Evolutionary conservation across 2,888 invertebrate genomes (phyloP).

Genomic region (Drosophila atripex): DNA sequence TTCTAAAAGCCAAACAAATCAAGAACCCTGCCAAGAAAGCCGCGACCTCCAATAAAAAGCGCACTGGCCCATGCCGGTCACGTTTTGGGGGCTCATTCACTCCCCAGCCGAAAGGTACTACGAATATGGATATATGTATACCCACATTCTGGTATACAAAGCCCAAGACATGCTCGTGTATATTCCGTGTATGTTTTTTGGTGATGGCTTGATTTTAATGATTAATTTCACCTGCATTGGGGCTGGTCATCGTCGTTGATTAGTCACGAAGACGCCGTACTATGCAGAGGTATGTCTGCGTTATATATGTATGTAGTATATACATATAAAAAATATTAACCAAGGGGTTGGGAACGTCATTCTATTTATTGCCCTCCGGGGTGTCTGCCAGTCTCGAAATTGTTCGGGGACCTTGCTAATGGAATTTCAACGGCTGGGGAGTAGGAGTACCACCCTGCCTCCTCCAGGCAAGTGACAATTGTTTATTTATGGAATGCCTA

Average conservation of each 20-base stretch:
- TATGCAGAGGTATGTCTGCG: not conserved
- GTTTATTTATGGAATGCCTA: slow-evolving; percentile 43
- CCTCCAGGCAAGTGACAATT: slow-evolving; percentile 24
- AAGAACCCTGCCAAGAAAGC: slow-evolving; percentile 19
- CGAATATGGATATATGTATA: not conserved
- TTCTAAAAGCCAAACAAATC: slow-evolving; percentile 12
- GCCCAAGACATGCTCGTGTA: not conserved
- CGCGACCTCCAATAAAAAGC: slow-evolving; percentile 10
- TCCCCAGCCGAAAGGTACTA: slow-evolving; percentile 12
- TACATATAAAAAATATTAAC: slow-evolving; percentile 5
- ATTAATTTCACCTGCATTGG: slow-evolving; percentile 43
- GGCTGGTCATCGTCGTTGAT: slow-evolving; percentile 41
- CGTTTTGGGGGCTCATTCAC: slow-evolving; percentile 51
- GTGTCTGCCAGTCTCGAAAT: slow-evolving; percentile 36
- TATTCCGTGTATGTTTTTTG: slow-evolving; percentile 13
- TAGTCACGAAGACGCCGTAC: slow-evolving; percentile 23
- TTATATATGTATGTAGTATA: not conserved
- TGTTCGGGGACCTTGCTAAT: slow-evolving; percentile 43
- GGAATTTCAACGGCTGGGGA: slow-evolving; percentile 21
- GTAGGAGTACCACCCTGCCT: not conserved
- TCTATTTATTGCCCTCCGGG: slow-evolving; percentile 34
- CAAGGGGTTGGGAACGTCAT: slow-evolving; percentile 4
- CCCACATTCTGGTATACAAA: slow-evolving; percentile 1
- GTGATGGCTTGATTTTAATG: slow-evolving; percentile 38
- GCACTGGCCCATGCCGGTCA: slow-evolving; percentile 53